Base-by-base conservation (phyloP, 2,797 vertebrate genomes). In the Pyrrhura leucotis region DNA sequence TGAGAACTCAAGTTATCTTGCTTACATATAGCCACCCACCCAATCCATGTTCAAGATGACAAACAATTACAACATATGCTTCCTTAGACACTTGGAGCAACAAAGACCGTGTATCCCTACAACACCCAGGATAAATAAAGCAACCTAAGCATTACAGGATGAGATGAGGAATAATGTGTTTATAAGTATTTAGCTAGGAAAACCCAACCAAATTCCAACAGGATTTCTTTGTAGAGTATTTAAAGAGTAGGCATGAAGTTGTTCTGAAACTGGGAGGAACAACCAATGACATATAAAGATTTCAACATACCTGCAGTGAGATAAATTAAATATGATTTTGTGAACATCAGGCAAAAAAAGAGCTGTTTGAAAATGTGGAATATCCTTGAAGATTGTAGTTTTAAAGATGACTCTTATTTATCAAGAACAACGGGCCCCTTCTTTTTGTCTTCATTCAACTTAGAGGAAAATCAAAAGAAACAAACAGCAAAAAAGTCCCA, bases 361-460 rank as follows among this genome's bases (percentile, higher is more conserved):
- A 6, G 2, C 12, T 4, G 3, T 58, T 83, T 79, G 77, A 76
- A 95, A 95, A 90, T 19, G 63, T 26, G 84, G 48, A 88, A 45
- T 85, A 93, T 90, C 51, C 50, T 96, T 82, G 85, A 75, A 0
- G 0, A 72, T 82, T 87, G 65, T 61, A 76, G 91, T 89, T 95
- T 79, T 0, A 2, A 50, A 94, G 89, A 95, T 90, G 53, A 88
- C 83, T 90, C 91, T 77, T 67, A 84, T 95, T 95, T 95, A 73
- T 95, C 96, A 92, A 53, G 68, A 94, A 90, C 86, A 94, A 95
- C 68, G 53, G 92, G 67, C 26, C 71, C 58, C 28, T 91, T 81
- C 69, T 84, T 95, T 95, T 87, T 77, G 56, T 90, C 89, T 96
- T 91, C 80, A 94, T 96, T 96, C 91, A 95, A 95, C 93, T 97